Evolutionary conservation across 2,797 vertebrate genomes (phyloP), one percentile per base, ranked within the genome.

Genomic region (Gymnodraco acuticeps): DNA sequence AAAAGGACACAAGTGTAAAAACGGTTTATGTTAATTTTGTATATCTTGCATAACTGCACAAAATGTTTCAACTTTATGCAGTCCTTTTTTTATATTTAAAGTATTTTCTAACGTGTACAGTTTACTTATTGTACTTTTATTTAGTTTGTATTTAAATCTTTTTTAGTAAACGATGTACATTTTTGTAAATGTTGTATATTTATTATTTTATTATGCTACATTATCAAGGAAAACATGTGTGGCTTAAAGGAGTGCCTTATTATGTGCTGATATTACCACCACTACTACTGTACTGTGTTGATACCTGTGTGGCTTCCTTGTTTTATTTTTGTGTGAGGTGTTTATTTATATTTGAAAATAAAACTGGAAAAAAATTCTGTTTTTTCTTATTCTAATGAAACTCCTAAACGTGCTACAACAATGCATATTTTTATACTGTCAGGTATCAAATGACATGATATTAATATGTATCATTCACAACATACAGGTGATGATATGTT

Each of bases 271-370:
- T 70, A 58, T 76, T 62, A 64, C n/a, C 65, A 54, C 52, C n/a
- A 51, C 43, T 0, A 14, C 51, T 70, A 17, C 43, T 73, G 52
- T 60, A 47, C 54, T 48, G 52, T 81, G 70, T 51, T 70, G 75
- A 81, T 75, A 63, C 58, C 63, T 60, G 83, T 80, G 76, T 90
- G 80, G 52, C 75, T 82, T 91, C 46, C 55, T 87, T 70, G 80
- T 87, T 65, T 55, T 13, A 73, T 83, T 86, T 89, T 88, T 85
- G 84, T 92, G 89, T 91, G 90, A 88, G 64, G 92, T 91, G 85
- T 88, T 90, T 89, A 92, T 92, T 92, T 93, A 92, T 92, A 91
- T 88, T 92, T 90, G 60, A 38, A 88, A 92, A 92, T 91, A 93
- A 94, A 94, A 78, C 2, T 48, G 10, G 1, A 73, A 75, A 88